Conservation (phyloP, 2,113 vertebrate species). For the Laticauda laticaudata region DNA sequence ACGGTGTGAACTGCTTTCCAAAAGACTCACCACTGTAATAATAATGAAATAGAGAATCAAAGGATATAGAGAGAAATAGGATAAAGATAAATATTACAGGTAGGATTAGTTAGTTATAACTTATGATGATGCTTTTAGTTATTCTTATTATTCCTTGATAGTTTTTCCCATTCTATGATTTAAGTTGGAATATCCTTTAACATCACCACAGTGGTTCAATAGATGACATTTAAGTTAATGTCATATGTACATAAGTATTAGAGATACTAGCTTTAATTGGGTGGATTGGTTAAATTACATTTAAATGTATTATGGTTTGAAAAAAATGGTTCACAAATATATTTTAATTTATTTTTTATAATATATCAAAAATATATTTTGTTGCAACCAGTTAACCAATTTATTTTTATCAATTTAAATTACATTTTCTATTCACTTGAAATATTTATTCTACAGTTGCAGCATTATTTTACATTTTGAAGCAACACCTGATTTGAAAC, state of each 20-base stretch:
- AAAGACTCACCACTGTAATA: background rate
- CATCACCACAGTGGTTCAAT: background rate
- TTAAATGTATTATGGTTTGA: background rate
- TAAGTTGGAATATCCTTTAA: background rate
- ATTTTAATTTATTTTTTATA: background rate
- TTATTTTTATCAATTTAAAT: background rate
- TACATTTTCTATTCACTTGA: background rate
- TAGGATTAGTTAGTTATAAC: background rate
- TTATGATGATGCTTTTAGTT: background rate
- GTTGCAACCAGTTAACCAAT: background rate
- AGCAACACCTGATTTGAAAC: background rate
- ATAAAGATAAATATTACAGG: background rate
- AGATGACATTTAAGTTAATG: background rate
- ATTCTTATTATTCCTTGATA: background rate
- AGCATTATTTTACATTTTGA: background rate
- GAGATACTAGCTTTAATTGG: background rate
- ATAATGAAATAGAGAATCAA: background rate
- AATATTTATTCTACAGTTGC: background rate
- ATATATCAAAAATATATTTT: background rate
- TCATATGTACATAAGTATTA: background rate
- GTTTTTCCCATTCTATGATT: background rate
- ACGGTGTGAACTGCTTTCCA: constrained; percentile 35
- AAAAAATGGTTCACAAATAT: background rate
- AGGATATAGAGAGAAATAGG: background rate
- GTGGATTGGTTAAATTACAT: background rate